Base-by-base conservation (phyloP, 2,113 vertebrate genomes). In the Sclerurus mexicanus region DNA sequence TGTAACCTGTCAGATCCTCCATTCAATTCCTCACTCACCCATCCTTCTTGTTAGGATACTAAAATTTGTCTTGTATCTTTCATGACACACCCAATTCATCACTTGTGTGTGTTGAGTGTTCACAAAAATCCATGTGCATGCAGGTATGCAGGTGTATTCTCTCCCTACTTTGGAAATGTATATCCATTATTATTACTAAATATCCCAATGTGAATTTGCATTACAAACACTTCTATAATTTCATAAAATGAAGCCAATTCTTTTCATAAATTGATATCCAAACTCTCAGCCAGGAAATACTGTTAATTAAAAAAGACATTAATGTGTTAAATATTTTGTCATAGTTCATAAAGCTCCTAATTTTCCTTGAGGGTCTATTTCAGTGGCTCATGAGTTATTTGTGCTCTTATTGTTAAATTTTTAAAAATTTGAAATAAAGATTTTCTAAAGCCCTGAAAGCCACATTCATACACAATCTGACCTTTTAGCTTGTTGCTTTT, bases 21-120 rank as follows among this genome's bases (percentile, higher is more conserved):
- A 13, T 42, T 86, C 27, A 71, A 17, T 59, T 72, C 25, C 46
- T 80, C 19, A 6, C 15, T 62, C 33, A 13, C 4, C 15, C n/a
- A 55, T 12, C 3, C 10, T 58, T 59, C 69, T 47, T 30, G 30
- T 46, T 22, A 72, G 10, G 21, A 53, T 30, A 79, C 11, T 23
- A 49, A 71, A 66, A 37, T 50, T 24, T 33, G 14, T 49, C 12
- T 53, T 87, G 31, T 30, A 5, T 87, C 19, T 77, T 59, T 12
- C 25, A 14, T 75, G 71, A 59, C 39, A 37, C 11, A 59, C 23
- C 1, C 33, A 63, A 30, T 71, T 78, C 5, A 68, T 55, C 56
- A 60, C 1, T 21, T 7, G 13, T 13, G 31, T 9, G 19, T 5
- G 9, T 21, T 5, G 1, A 7, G 7, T 31, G 4, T 69, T 66